phyloP scores from a whole-genome alignment of 2,888 invertebrate species.

The Drosophila mercatorum region DNA sequence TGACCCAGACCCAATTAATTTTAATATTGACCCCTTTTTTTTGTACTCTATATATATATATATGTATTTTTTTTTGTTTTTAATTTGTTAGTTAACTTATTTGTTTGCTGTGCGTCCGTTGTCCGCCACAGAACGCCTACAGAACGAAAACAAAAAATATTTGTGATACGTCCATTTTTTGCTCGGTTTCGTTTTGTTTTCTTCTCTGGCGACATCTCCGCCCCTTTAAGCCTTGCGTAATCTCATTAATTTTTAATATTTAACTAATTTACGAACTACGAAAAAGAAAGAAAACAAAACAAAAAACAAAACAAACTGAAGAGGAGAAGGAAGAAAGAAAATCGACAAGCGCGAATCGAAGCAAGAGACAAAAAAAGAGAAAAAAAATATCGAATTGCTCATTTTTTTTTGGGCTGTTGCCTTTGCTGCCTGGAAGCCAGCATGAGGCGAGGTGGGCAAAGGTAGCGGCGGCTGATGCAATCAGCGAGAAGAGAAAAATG shows the following conservation, averaged over 20 bases:
- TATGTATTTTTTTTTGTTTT: constrained; percentile 15
- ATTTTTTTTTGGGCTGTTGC: constrained; percentile 10
- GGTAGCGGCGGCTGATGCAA: constrained; percentile 53
- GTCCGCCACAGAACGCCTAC: constrained; percentile 42
- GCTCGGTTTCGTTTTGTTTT: constrained; percentile 35
- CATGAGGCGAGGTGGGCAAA: neutral
- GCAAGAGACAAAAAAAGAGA: neutral
- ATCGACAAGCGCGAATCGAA: constrained; percentile 1
- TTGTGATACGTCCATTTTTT: constrained; percentile 64
- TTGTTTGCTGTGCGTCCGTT: constrained; percentile 37
- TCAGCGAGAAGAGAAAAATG: constrained; percentile 36
- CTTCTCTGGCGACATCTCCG: constrained; percentile 18
- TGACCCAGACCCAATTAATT: constrained; percentile 39
- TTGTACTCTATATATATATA: constrained; percentile 1
- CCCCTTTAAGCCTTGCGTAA: constrained; percentile 47
- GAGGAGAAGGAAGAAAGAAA: neutral
- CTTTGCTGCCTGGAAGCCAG: constrained; percentile 3
- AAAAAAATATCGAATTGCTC: constrained; percentile 4
- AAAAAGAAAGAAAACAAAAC: neutral
- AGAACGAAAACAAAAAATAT: constrained; percentile 46
- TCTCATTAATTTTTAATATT: constrained; percentile 69
- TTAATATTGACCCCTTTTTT: constrained; percentile 13
- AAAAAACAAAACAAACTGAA: neutral
- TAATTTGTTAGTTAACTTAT: constrained; percentile 37
- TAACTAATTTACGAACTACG: constrained; percentile 32